Evolutionary conservation across 1,140 invertebrate genomes (phyloP).

Genomic region (Tetraneura akinire): DNA sequence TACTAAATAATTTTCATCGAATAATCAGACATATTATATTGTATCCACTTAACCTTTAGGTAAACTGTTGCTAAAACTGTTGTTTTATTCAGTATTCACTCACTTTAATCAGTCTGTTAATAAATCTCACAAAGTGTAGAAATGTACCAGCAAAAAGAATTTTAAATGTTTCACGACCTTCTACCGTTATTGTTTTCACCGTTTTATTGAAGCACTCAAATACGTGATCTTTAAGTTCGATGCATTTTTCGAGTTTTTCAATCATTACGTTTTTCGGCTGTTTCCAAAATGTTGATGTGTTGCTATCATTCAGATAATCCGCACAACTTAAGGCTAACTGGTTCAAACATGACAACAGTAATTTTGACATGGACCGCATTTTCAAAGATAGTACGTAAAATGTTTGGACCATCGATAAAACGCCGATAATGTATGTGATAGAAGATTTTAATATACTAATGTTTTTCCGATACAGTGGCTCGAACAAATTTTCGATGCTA

Average conservation of each 20-base stretch:
- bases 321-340: background rate
- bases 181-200: background rate
- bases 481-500: background rate
- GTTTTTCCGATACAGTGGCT: background rate
- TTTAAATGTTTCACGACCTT: background rate
- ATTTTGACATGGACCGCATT: background rate
- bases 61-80: no score
- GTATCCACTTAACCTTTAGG: no score
- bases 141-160: background rate
- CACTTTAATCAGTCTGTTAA: background rate
- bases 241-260: conserved; percentile 2
- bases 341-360: conserved; percentile 21
- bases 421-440: background rate
- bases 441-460: background rate
- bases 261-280: background rate
- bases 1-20: no score
- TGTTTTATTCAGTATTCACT: background rate
- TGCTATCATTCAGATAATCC: background rate
- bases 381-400: background rate
- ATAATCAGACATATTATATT: no score
- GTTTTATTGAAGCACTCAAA: background rate
- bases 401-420: background rate
- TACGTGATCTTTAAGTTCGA: background rate
- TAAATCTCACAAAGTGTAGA: background rate
- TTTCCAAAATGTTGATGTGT: background rate